Evolutionary conservation across 2,797 vertebrate species (phyloP), one percentile per base, ranked within the genome.

Genomic region (Columba guinea): DNA sequence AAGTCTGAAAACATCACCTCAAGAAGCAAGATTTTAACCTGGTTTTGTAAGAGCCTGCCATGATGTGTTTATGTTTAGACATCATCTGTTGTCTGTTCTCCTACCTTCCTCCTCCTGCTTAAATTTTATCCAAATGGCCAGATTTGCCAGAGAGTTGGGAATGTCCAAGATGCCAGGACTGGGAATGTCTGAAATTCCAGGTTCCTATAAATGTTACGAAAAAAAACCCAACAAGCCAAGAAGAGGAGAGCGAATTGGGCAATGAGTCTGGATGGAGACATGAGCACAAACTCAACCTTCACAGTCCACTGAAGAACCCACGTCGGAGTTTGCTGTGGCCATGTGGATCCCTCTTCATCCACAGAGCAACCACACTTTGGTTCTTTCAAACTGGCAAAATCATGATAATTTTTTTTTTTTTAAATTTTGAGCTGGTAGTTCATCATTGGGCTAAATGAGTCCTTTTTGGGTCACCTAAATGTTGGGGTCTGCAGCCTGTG

Each of bases 191-290:
- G 51, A 63, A 21, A 83, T 58, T 34, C 7, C 27, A 26, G 6
- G 13, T 85, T 82, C 34, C 41, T 85, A 9, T 19, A 46, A 70
- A 32, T 11, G 15, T 44, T 53, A 27, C 0, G 5, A 32, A 48
- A 39, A 51, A 34, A 41, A n/a, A 2, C 0, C 19, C 48, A 46
- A 46, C 44, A 55, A 70, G 14, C 9, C 26, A 41, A 22, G 46
- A 68, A 84, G 49, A 79, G 30, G 10, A 41, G 8, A 59, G 11
- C 32, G 59, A n/a, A 71, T 59, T 51, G 55, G 37, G 44, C 55
- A 64, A 1, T 13, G 18, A 34, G 30, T 60, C 30, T 0, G 3
- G 37, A 74, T 39, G 27, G 30, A 82, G n/a, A 56, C 2, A 0
- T 7, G 12, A 48, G 13, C 5, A 12, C 49, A 35, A 34, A 46